Base-by-base conservation (phyloP, 2,797 vertebrate species). In the Mus caroli region DNA sequence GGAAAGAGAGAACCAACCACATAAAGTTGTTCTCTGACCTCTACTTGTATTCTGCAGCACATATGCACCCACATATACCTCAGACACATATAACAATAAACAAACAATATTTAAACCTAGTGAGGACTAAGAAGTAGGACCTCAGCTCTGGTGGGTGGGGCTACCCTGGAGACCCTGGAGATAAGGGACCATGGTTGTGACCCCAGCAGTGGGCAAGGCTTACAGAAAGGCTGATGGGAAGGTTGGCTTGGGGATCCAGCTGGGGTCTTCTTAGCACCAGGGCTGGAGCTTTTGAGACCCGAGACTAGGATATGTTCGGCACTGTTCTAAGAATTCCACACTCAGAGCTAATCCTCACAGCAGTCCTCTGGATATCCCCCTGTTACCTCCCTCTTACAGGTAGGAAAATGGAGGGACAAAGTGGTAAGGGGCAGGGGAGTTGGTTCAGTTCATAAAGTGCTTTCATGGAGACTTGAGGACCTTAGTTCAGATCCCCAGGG, bases 241-340 rank as follows among this genome's bases (percentile, higher is more conserved):
- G 77, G 56, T 78, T 85, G 78, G 54, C 1, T n/a, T 64, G 60
- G 43, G n/a, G 28, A 73, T 73, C 94, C 91, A 78, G 3, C 76
- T 87, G 20, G 40, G 77, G 37, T 69, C 71, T 94, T 88, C 94
- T 76, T 92, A 96, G 85, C 85, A 50, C 92, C 37, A n/a, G 37
- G 80, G 85, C 90, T 6, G 69, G 77, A 71, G 94, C 9, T 0
- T 26, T 31, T n/a, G 60, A 90, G 46, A 67, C 56, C 20, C 31
- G 60, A 88, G 54, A 60, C 56, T 40, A 60, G 87, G 0, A 50
- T 96, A 95, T 95, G 89, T 92, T 94, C 91, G 92, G 96, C 96
- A 94, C 96, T 97, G 95, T 97, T 93, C 95, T 92, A 90, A 97
- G 88, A 92, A 67, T 91, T 95, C 93, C 93, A 88, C 46, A 7